phyloP scores from a whole-genome alignment of 92 coral and sea anemone species.

The Phenganax stokvisi region DNA sequence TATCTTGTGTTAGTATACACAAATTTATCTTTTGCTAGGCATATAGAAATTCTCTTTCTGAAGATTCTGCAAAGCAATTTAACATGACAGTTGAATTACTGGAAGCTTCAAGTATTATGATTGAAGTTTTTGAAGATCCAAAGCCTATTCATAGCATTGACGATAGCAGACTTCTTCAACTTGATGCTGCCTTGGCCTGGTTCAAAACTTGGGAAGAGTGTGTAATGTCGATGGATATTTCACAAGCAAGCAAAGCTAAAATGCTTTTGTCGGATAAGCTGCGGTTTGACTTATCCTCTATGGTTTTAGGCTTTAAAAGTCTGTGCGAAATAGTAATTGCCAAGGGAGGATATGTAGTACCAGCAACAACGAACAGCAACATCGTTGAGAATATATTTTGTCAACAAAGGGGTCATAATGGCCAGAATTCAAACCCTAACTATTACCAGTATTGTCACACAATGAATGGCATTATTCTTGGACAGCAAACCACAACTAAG shows the following conservation, averaged over 20 bases:
- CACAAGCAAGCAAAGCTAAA: background rate
- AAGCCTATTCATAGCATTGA: conserved; percentile 24
- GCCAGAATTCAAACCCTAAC: conserved; percentile 46
- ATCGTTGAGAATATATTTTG: conserved; percentile 43
- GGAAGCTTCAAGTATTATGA: conserved; percentile 24
- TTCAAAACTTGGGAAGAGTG: conserved; percentile 22
- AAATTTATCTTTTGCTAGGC: background rate
- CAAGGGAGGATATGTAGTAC: conserved; percentile 30
- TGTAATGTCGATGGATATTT: background rate
- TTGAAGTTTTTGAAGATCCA: conserved; percentile 36
- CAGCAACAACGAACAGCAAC: conserved; percentile 44
- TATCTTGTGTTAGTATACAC: background rate
- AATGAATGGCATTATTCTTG: conserved; percentile 46
- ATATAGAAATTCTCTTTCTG: background rate
- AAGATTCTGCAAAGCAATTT: background rate
- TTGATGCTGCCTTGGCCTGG: conserved; percentile 25
- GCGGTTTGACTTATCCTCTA: conserved; percentile 36
- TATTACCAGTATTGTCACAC: conserved; percentile 42
- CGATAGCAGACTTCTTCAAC: conserved; percentile 32
- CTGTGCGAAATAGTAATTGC: conserved; percentile 16
- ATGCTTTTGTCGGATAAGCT: conserved; percentile 37
- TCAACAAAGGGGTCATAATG: conserved; percentile 42
- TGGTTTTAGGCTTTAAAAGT: conserved; percentile 27
- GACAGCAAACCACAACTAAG: conserved; percentile 45
- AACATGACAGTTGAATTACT: conserved; percentile 30